Evolutionary conservation across 2,113 vertebrate genomes (phyloP).

Genomic region (Tautogolabrus adspersus): DNA sequence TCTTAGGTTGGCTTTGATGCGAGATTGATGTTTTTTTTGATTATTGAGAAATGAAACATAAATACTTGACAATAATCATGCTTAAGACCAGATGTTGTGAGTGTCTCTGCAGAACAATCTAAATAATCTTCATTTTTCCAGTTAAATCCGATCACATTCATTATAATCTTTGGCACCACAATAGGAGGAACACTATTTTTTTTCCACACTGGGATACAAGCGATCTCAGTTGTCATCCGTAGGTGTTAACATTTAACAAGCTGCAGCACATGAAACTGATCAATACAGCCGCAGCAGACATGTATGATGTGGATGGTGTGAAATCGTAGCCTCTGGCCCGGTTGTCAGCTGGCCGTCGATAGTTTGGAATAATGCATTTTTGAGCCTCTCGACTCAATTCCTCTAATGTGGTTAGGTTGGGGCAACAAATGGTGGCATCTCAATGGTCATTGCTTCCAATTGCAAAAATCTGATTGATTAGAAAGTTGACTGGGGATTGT

Average conservation of each 20-base stretch:
- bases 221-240: slow-evolving; percentile 34
- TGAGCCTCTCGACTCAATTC: slow-evolving; percentile 43
- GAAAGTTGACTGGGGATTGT: slow-evolving; percentile 63
- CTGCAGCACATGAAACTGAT: slow-evolving; percentile 54
- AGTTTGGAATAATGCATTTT: slow-evolving; percentile 54
- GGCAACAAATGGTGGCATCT: slow-evolving; percentile 51
- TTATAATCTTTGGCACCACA: slow-evolving; percentile 9
- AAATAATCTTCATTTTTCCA: no score
- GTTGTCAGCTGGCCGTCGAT: slow-evolving; percentile 38
- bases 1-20: no score
- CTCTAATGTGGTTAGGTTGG: slow-evolving; percentile 46
- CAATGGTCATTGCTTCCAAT: slow-evolving; percentile 48
- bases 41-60: no score
- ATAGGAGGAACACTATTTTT: slow-evolving; percentile 11
- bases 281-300: slow-evolving; percentile 41
- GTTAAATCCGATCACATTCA: neutral
- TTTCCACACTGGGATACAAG: neutral
- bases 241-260: slow-evolving; percentile 52
- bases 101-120: no score
- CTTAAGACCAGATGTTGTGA: no score
- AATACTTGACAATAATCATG: no score
- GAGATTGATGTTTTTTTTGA: no score
- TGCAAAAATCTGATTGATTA: slow-evolving; percentile 66
- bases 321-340: slow-evolving; percentile 47
- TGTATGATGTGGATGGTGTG: slow-evolving; percentile 23